These are phyloP conservation scores for Harpalus rufipes DNA, from an alignment of 2,888 invertebrate genomes.

Conservation along the genomic window DNA sequence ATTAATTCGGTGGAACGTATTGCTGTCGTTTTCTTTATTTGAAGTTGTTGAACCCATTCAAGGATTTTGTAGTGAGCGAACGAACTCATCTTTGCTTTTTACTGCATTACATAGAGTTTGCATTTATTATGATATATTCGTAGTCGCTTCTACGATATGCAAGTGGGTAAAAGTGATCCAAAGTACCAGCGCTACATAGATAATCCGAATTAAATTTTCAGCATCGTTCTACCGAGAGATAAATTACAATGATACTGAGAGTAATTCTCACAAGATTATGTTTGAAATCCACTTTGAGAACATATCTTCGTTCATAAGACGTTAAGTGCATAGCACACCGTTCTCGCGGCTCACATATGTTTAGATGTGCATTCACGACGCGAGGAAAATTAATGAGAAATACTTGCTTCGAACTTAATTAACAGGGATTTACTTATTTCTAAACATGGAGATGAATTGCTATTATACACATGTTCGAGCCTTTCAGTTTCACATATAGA, in stretches of 20 bases:
- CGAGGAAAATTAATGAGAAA: constrained; percentile 34
- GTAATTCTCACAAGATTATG: constrained; percentile 55
- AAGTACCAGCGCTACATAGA: constrained; percentile 28
- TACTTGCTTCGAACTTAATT: constrained; percentile 23
- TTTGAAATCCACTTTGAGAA: constrained; percentile 54
- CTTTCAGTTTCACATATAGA: neutral
- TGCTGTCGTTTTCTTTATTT: neutral
- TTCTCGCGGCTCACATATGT: constrained; percentile 18
- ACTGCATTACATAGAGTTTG: neutral
- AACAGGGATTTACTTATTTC: constrained; percentile 11
- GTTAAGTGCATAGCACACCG: constrained; percentile 39
- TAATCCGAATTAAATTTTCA: constrained; percentile 62
- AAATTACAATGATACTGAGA: constrained; percentile 57
- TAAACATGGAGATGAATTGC: neutral
- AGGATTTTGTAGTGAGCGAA: neutral
- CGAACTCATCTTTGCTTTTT: too few relatives aligned
- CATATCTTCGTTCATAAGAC: constrained; percentile 47
- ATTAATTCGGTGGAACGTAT: too few relatives aligned
- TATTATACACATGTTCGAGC: neutral
- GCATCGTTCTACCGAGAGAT: constrained; percentile 46
- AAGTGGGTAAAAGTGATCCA: constrained; percentile 14
- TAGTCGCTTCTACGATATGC: neutral
- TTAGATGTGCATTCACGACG: constrained; percentile 29
- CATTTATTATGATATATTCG: neutral
- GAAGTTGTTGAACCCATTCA: neutral